Evolutionary conservation across 2,113 vertebrate genomes (phyloP), one percentile per base, ranked within the genome.

Genomic region (Salvator merianae): DNA sequence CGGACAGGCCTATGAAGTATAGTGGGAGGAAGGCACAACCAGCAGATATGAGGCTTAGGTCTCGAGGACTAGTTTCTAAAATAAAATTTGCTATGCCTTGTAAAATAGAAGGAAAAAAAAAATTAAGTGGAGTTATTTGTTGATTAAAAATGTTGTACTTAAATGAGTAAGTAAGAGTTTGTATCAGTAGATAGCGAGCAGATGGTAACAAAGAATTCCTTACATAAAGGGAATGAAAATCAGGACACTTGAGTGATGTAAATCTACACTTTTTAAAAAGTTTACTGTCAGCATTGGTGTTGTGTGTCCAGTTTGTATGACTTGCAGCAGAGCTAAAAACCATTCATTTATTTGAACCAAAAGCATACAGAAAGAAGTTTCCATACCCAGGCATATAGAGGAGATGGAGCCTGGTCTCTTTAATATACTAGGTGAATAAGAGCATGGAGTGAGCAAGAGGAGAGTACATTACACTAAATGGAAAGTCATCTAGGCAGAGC

Each of bases 401-500:
- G 8, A 80, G 84, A 90, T 87, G 85, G 24, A 0, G n/a, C 77
- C 16, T 36, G 59, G 16, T 87, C 81, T 85, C 86, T 77, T 40
- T 3, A 24, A 85, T 24, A 71, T 55, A 40, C 81, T 14, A 50
- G 83, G 83, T 76, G 28, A 79, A 86, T 2, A 16, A 83, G 87
- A 88, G 71, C 88, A 86, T 86, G 81, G 78, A 86, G 86, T 84
- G 88, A 9, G 59, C 34, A 88, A 89, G 84, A 85, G 86, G 87
- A 85, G 91, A 88, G 91, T 90, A 91, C 89, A 86, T 88, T 92
- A 53, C 50, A 90, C 89, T 93, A 91, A 91, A 91, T 88, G 90
- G 86, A 90, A 91, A 93, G 81, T 82, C 87, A 82, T 90, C 87
- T 89, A 91, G 87, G 77, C 87, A 93, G 88, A 93, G 89, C 82